A percentile compares a stretch with the other conserved stretches of the same genome.
phyloP scores from a whole-genome alignment of 2,113 vertebrate species.

The Thamnaconus septentrionalis region DNA sequence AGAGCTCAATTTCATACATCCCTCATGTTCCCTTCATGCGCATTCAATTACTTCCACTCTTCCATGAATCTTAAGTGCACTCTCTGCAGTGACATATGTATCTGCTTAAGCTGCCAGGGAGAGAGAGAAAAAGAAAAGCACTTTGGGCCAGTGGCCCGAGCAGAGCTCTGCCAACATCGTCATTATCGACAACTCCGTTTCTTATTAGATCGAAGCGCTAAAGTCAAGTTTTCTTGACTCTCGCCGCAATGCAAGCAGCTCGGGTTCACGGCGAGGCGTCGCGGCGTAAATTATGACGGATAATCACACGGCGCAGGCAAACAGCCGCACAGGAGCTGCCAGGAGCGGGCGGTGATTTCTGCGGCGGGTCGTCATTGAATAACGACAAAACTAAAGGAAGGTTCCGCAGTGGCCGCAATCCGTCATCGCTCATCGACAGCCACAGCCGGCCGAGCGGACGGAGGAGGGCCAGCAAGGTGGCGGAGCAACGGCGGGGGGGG shows the following conservation, averaged over 20 bases:
- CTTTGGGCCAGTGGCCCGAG: slow-evolving; percentile 6
- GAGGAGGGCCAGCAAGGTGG: slow-evolving; percentile 14
- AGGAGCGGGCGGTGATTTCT: slow-evolving; percentile 49
- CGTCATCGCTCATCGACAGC: slow-evolving; percentile 67
- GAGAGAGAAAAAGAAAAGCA: slow-evolving; percentile 1
- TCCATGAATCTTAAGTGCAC: slow-evolving; percentile 1
- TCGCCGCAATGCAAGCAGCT: slow-evolving; percentile 48
- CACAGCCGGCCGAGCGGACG: slow-evolving; percentile 13
- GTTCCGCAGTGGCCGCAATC: slow-evolving; percentile 55
- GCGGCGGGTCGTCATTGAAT: slow-evolving; percentile 62
- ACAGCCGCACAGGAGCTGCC: slow-evolving; percentile 58
- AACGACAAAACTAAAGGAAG: slow-evolving; percentile 66
- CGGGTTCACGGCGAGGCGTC: slow-evolving; percentile 25
- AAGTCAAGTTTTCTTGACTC: slow-evolving; percentile 16
- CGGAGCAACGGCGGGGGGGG: slow-evolving; percentile 37
- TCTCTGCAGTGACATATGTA: slow-evolving; percentile 7
- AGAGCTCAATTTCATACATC: background rate
- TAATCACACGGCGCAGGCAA: slow-evolving; percentile 43
- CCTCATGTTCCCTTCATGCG: background rate
- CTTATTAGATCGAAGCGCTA: slow-evolving; percentile 33
- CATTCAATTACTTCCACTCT: background rate
- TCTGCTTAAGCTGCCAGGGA: slow-evolving; percentile 18
- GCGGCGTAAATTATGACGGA: slow-evolving; percentile 52
- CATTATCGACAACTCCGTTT: slow-evolving; percentile 45
- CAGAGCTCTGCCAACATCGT: slow-evolving; percentile 26